phyloP scores from a whole-genome alignment of 2,797 vertebrate genomes.

The Micromesistius poutassou region DNA sequence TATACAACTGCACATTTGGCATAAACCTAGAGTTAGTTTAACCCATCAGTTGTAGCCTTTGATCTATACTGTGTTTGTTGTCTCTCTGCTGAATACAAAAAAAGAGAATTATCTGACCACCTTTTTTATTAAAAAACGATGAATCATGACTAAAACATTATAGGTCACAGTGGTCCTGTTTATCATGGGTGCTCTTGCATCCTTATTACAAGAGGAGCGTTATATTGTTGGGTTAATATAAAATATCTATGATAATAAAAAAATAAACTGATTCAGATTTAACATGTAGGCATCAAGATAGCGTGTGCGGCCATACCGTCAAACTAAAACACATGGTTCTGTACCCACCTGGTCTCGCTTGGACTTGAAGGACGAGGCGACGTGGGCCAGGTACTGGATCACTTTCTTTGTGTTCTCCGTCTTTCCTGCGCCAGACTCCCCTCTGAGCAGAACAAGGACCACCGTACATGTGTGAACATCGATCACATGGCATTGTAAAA shows the following conservation, averaged over 20 bases:
- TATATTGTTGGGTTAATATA: no score
- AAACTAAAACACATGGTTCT: not conserved
- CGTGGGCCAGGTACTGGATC: constrained; percentile 93
- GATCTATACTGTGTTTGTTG: not conserved
- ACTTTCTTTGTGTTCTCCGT: constrained; percentile 99
- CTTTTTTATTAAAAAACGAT: no score
- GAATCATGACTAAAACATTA: no score
- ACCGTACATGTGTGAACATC: not conserved
- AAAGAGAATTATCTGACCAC: no score
- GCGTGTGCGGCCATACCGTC: not conserved
- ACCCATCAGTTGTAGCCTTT: not conserved
- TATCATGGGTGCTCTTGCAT: no score
- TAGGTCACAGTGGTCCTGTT: no score
- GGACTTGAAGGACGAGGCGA: constrained; percentile 91
- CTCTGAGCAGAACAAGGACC: constrained; percentile 64
- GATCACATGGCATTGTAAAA: not conserved
- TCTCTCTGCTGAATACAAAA: not conserved
- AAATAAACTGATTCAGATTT: not conserved
- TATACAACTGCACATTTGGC: no score
- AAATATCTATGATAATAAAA: not conserved
- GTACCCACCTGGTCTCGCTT: constrained; percentile 91
- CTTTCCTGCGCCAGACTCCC: constrained; percentile 97
- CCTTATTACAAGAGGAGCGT: no score
- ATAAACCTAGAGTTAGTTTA: not conserved
- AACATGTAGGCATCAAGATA: not conserved